phyloP scores from a whole-genome alignment of 2,888 invertebrate genomes.

The Metellina segmentata region DNA sequence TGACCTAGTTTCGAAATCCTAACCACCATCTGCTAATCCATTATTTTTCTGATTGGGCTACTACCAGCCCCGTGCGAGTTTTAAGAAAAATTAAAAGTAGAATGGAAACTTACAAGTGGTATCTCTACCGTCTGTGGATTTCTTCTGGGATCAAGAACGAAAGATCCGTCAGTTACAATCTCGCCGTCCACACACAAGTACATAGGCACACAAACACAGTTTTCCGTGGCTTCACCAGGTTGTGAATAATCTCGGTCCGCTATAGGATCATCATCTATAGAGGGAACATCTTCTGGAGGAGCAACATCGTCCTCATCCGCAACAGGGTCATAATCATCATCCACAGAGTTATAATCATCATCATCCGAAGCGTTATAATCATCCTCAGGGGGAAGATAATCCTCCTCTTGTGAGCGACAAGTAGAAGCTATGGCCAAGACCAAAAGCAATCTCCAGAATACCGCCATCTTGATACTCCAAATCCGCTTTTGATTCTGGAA shows the following conservation, averaged over 20 bases:
- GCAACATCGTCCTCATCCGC: no score
- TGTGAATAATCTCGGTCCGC: constrained; percentile 54
- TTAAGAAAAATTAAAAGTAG: neutral
- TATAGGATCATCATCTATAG: neutral
- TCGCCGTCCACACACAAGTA: constrained; percentile 87
- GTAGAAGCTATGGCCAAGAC: neutral
- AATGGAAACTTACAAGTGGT: constrained; percentile 38
- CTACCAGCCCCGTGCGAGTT: no score
- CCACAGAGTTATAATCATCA: no score
- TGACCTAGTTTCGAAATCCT: no score
- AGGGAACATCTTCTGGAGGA: neutral
- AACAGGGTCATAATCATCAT: no score
- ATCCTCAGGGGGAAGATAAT: neutral
- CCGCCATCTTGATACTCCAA: neutral
- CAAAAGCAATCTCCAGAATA: neutral
- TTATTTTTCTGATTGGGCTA: no score
- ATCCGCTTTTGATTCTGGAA: no score
- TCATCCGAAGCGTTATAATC: no score
- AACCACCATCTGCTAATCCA: no score
- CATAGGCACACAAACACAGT: constrained; percentile 88
- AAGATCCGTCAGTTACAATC: constrained; percentile 87
- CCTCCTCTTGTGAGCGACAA: neutral
- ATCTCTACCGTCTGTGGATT: constrained; percentile 68
- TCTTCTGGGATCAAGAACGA: constrained; percentile 88
- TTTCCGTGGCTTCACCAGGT: constrained; percentile 53